Base-by-base conservation (phyloP, 2,113 vertebrate species). In the Prochilodus magdalenae region DNA sequence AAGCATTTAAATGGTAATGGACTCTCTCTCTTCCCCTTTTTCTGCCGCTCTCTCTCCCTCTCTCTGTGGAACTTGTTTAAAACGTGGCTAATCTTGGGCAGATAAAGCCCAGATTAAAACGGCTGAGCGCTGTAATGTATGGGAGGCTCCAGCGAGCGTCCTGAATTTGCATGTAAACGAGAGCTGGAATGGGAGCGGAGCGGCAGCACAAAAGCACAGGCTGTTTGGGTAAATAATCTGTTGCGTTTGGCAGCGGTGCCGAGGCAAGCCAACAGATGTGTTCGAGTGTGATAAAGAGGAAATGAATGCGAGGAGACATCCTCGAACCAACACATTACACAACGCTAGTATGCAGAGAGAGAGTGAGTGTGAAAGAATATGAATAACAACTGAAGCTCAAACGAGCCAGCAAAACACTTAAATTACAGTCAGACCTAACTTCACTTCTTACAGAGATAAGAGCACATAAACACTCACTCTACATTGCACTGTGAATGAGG, bases 1-100 rank as follows among this genome's bases (percentile, higher is more conserved):
- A 67, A 89, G 89, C 85, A 91, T 94, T 93, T 89, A 90, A 90
- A 94, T 92, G 84, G 84, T 92, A 93, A 92, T 87, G 82, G 88
- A 83, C 86, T 60, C 76, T 74, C 83, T 49, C 57, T 66, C 80
- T 47, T 27, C 6, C 36, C n/a, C 22, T 47, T 47, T 77, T 26
- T 49, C 59, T 16, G 3, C 27, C n/a, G 18, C 15, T 29, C 16
- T 7, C 20, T 53, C 3, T 49, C 33, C 26, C 7, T 6, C 10
- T 57, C 63, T 20, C 24, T 55, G 16, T 60, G 72, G 65, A 77
- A 75, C 47, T 72, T 59, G 72, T 53, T 85, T 76, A 71, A 83
- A 83, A 81, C 36, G 44, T 73, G 73, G 75, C 71, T 84, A 89
- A 86, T 88, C 87, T 86, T 74, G 51, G 24, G 47, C 73, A 86